Evolutionary conservation across 2,797 vertebrate genomes (phyloP).

Genomic region (Smutsia gigantea): DNA sequence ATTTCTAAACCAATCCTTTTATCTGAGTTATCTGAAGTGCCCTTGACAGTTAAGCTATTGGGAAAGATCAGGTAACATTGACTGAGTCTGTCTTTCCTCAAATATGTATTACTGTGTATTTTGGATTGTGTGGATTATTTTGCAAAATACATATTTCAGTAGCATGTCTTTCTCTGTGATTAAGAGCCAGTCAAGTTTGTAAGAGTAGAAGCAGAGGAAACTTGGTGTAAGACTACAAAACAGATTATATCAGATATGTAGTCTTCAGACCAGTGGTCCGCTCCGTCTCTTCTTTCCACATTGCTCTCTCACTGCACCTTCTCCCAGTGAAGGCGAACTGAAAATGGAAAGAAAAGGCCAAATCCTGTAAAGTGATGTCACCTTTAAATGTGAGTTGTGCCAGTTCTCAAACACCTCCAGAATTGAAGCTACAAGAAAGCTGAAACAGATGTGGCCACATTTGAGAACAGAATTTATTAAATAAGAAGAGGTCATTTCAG

Average conservation of each 20-base stretch:
- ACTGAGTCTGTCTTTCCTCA: neutral
- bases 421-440: neutral
- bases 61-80: neutral
- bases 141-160: neutral
- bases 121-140: slow-evolving; percentile 25
- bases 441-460: neutral
- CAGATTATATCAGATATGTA: neutral
- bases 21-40: neutral
- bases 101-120: slow-evolving; percentile 23
- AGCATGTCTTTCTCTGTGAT: neutral
- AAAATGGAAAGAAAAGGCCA: neutral
- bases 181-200: slow-evolving; percentile 4
- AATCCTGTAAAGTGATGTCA: neutral
- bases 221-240: neutral
- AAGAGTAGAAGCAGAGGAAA: neutral
- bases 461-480: neutral
- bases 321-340: neutral
- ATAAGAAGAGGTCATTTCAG: neutral
- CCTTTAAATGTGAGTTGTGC: neutral
- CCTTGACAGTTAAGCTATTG: neutral
- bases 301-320: neutral
- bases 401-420: neutral
- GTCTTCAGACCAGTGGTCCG: neutral
- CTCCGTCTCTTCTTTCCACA: neutral
- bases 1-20: neutral